Evolutionary conservation across 1,140 invertebrate species (phyloP), one percentile per base, ranked within the genome.

Genomic region (Fragariocoptes setiger): DNA sequence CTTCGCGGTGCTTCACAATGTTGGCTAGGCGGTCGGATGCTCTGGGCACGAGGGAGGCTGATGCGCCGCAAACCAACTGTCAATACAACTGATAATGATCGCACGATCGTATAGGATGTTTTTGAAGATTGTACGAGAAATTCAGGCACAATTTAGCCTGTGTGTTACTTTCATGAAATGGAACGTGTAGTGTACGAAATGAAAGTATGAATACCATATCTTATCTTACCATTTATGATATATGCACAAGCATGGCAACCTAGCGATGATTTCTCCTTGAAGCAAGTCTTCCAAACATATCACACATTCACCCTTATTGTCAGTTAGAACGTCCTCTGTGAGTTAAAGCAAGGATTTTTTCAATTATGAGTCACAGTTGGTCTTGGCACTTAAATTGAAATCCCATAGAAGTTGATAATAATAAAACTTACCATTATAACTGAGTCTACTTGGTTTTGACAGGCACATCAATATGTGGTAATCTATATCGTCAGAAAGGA

Each of bases 401-500:
- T 21, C 46, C 13, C 19, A 49, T 31, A 37, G 44, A 40, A 13
- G 31, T 36, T 46, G 3, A 37, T 38, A 19, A 17, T 25, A 25
- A 20, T 19, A 8, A n/a, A 31, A 63, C 68, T 62, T 55, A 94
- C 85, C 86, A 65, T 95, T 95, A 62, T 95, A 95, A 56, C 74
- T 86, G 54, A 95, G 76, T 56, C 80, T 70, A 51, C n/a, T n/a
- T n/a, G 86, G 88, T 68, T 92, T 86, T 42, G 86, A 94, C 60
- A 95, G 72, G 68, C 88, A 95, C 75, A 94, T 88, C 50, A 94
- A 80, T 52, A 95, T 69, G 63, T 94, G 88, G 65, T 79, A 85
- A 67, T 95, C 86, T 54, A 90, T 80, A 61, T 95, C 86, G 61
- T 94, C 83, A 49, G 85, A 78, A 58, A 88, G 63, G 50, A 95